Evolutionary conservation across 2,113 vertebrate genomes (phyloP).

Genomic region (Crotalus tigris): DNA sequence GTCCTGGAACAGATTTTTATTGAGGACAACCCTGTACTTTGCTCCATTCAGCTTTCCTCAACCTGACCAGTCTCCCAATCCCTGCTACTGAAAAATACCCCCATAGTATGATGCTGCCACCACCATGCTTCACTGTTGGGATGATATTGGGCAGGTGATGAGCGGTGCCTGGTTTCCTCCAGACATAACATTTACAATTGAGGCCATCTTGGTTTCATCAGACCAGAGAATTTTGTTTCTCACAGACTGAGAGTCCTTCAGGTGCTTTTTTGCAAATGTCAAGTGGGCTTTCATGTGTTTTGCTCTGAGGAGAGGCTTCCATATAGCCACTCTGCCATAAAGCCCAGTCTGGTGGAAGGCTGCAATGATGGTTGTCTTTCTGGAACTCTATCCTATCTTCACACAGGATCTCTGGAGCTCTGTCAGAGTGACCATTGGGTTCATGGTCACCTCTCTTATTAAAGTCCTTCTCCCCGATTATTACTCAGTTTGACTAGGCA

Average conservation of each 20-base stretch:
- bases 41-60: no score
- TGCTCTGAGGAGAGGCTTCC: not conserved
- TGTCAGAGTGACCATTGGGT: not conserved
- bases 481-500: not conserved
- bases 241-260: not conserved
- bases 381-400: not conserved
- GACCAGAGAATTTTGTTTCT: not conserved
- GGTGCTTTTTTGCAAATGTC: not conserved
- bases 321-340: not conserved
- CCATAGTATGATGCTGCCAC: not conserved
- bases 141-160: not conserved
- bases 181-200: not conserved
- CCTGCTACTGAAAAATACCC: no score
- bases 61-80: no score
- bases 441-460: not conserved
- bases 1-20: no score
- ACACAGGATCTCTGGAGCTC: not conserved
- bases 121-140: not conserved
- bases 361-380: not conserved
- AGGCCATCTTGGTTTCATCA: not conserved
- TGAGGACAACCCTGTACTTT: no score
- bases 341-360: not conserved
- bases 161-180: not conserved
- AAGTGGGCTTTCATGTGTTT: not conserved
- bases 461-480: not conserved